A percentile compares a stretch with the other conserved stretches of the same genome.
phyloP scores from a whole-genome alignment of 2,888 invertebrate species.

The Nesidiocoris tenuis region DNA sequence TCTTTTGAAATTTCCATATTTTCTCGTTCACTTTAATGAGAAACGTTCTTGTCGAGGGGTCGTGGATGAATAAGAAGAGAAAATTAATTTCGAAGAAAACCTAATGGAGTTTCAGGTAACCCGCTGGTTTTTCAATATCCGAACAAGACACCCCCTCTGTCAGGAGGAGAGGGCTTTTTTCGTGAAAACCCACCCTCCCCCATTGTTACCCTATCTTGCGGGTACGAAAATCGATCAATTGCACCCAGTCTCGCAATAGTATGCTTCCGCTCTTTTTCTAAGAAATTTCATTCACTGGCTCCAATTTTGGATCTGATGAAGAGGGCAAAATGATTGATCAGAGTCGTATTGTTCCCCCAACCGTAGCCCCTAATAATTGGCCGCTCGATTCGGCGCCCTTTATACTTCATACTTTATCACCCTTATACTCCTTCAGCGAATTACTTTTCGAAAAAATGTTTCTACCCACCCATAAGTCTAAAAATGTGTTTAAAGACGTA shows the following conservation, averaged over 20 bases:
- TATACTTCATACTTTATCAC: too few relatives aligned
- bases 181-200: neutral
- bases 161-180: neutral
- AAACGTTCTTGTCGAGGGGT: neutral
- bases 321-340: too few relatives aligned
- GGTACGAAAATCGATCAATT: conserved; percentile 6
- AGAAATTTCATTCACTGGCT: too few relatives aligned
- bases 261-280: too few relatives aligned
- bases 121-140: conserved; percentile 23
- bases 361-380: too few relatives aligned
- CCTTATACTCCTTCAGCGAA: too few relatives aligned
- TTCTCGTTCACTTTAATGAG: neutral
- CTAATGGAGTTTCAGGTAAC: conserved; percentile 30
- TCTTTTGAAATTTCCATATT: neutral
- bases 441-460: too few relatives aligned
- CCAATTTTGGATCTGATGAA: too few relatives aligned
- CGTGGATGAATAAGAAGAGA: neutral
- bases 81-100: conserved; percentile 20
- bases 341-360: too few relatives aligned
- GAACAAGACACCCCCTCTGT: neutral
- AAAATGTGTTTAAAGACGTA: too few relatives aligned
- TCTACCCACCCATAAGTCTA: too few relatives aligned
- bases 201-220: neutral
- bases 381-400: too few relatives aligned
- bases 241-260: conserved; percentile 13